Evolutionary conservation across 1,140 invertebrate genomes (phyloP), one percentile per base, ranked within the genome.

Genomic region (Leptoteleia sp.): DNA sequence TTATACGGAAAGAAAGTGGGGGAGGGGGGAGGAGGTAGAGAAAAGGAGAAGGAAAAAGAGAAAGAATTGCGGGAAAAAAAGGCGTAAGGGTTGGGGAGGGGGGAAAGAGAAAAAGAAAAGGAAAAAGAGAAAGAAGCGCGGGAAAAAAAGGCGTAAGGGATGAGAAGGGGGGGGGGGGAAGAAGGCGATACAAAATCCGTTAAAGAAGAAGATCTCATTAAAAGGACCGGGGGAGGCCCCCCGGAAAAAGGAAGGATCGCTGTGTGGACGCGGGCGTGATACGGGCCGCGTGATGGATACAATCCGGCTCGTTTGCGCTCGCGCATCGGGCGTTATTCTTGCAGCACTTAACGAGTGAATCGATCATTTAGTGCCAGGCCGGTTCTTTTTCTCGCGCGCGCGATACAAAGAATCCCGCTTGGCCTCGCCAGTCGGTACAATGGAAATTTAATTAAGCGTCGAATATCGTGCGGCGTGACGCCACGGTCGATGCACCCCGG

Each of bases 361-460:
- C 77, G 77, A 73, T 76, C 71, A 75, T 79, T 79, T 79, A 76
- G 55, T 57, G 55, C 55, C 40, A 47, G 13, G 9, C 61, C 33
- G n/a, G 37, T 73, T 64, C 50, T 62, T 61, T 70, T n/a, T n/a
- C n/a, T 67, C 62, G 70, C 55, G 54, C 62, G 62, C 43, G 42
- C 52, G 67, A 35, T 61, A 75, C 77, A 76, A 79, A 76, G 65
- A 76, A 43, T 79, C 48, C 57, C 55, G n/a, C n/a, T n/a, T n/a
- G 52, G 48, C 29, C 59, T 73, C 64, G 62, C 42, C n/a, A n/a
- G 61, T 65, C 37, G 61, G n/a, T 59, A 79, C 77, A 76, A 79
- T 79, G 61, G 77, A 54, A 79, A 79, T 79, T 79, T 79, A 79
- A 79, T 79, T 79, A 79, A 79, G 65, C 50, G 59, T 73, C 76